These are phyloP conservation scores for Orgyia antiqua DNA, from an alignment of 2,888 invertebrate genomes.

Conservation along the genomic window DNA sequence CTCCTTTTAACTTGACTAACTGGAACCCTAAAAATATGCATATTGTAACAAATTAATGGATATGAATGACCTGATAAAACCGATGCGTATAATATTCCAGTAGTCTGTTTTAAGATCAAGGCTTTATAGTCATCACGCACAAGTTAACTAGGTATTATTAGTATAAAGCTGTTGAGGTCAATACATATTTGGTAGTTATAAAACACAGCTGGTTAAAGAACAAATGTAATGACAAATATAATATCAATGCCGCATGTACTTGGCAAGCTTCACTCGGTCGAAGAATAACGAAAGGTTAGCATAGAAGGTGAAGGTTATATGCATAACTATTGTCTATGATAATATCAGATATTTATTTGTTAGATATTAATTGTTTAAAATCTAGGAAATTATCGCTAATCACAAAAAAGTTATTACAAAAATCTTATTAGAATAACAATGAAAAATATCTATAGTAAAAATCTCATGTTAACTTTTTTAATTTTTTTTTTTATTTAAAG, in stretches of 20 bases:
- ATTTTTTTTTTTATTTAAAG: too few relatives aligned
- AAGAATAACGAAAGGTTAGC: conserved; percentile 22
- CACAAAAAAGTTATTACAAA: too few relatives aligned
- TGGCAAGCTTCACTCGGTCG: conserved; percentile 24
- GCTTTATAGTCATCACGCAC: conserved; percentile 17
- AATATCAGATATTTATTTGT: background rate
- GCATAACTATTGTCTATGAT: background rate
- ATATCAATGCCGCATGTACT: conserved; percentile 31
- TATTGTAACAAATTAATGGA: too few relatives aligned
- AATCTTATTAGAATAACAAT: too few relatives aligned
- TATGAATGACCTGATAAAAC: too few relatives aligned
- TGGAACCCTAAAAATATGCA: too few relatives aligned
- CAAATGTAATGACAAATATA: conserved; percentile 26
- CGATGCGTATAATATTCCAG: background rate
- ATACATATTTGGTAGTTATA: conserved; percentile 11
- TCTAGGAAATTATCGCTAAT: too few relatives aligned
- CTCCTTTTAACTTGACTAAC: too few relatives aligned
- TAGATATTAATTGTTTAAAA: too few relatives aligned
- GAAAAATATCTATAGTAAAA: too few relatives aligned
- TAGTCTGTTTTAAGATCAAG: conserved; percentile 28
- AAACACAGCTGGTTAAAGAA: conserved; percentile 14
- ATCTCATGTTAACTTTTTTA: too few relatives aligned
- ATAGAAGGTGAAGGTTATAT: conserved; percentile 15
- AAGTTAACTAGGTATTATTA: conserved; percentile 8
- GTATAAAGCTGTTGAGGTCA: conserved; percentile 19